These are phyloP conservation scores for Toxotes jaculatrix DNA, from an alignment of 2,113 vertebrate genomes.

Conservation along the genomic window DNA sequence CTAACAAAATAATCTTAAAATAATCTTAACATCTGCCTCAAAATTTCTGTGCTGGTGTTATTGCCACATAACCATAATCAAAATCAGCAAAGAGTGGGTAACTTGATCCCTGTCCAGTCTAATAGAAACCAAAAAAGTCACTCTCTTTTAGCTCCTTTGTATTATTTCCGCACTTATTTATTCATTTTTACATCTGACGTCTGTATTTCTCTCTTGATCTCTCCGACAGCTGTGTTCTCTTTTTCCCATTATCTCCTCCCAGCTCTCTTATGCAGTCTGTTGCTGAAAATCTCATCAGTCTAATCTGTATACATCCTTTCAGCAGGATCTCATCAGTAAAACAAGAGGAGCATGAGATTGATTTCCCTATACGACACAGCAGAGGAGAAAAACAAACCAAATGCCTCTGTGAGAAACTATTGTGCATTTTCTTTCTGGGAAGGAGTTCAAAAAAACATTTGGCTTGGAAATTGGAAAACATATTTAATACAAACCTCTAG, in stretches of 20 bases:
- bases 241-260: background rate
- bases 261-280: background rate
- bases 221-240: conserved; percentile 14
- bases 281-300: conserved; percentile 48
- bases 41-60: too few species aligned
- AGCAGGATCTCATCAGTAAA: conserved; percentile 66
- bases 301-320: conserved; percentile 57
- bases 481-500: background rate
- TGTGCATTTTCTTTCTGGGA: conserved; percentile 23
- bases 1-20: too few species aligned
- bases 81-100: too few species aligned
- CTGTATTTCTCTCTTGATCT: conserved; percentile 4
- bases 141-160: background rate
- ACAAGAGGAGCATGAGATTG: conserved; percentile 40
- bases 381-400: conserved; percentile 25
- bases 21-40: too few species aligned
- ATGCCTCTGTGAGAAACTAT: conserved; percentile 12
- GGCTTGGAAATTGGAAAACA: conserved; percentile 7
- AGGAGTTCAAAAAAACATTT: conserved; percentile 25
- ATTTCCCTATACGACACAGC: conserved; percentile 47
- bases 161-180: background rate
- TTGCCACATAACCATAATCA: too few species aligned
- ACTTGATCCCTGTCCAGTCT: too few species aligned
- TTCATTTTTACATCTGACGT: conserved; percentile 8
- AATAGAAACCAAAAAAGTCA: too few species aligned